Percentiles rank a stretch among this genome's conserved stretches.
phyloP scores from a whole-genome alignment of 2,797 vertebrate species.

The Florisuga fusca region DNA sequence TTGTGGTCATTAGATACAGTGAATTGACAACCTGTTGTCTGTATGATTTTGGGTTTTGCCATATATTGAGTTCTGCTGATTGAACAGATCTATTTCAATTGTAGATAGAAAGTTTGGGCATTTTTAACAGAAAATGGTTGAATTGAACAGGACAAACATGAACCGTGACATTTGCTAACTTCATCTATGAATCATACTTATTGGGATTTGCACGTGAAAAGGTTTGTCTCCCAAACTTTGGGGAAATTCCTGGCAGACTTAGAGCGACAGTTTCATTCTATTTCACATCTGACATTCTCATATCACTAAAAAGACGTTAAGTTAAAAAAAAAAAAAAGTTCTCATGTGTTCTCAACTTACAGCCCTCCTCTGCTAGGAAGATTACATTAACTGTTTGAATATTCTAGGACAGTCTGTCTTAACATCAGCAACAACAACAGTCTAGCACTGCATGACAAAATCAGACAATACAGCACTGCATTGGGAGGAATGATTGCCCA shows the following conservation, averaged over 20 bases:
- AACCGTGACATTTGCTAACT: background rate
- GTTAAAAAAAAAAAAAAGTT: rapidly evolving
- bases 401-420: background rate
- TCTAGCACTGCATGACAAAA: background rate
- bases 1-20: background rate
- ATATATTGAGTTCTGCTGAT: background rate
- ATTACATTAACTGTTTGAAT: background rate
- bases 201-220: background rate
- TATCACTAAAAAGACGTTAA: background rate
- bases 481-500: background rate
- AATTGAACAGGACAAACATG: background rate
- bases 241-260: background rate
- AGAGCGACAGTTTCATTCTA: background rate
- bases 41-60: background rate
- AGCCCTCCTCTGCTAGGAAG: background rate
- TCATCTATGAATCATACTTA: background rate
- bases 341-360: background rate
- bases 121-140: background rate
- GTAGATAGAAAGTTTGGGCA: background rate
- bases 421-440: background rate
- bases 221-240: background rate
- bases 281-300: background rate
- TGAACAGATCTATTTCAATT: background rate
- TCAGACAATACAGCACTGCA: background rate
- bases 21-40: background rate